Percentiles rank a stretch among this genome's conserved stretches.
Conservation (phyloP, 2,888 invertebrate genomes). For the Sarcophaga subvicina region DNA sequence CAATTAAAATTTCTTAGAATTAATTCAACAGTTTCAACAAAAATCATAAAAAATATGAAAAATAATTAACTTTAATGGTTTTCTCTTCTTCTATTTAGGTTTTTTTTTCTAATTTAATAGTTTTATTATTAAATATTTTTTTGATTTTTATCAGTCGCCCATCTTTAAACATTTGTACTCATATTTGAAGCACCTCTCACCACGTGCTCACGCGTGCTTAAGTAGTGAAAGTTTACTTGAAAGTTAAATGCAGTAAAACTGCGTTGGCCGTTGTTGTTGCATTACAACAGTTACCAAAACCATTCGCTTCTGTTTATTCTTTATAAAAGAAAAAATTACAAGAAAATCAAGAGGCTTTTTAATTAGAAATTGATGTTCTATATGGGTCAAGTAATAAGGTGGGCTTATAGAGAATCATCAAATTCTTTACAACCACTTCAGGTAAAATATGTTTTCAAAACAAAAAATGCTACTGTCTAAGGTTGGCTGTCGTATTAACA, state of each 20-base stretch:
- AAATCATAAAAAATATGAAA: neutral
- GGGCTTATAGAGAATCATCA: slow-evolving; percentile 1
- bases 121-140: slow-evolving; percentile 21
- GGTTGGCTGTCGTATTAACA: neutral
- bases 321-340: neutral
- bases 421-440: neutral
- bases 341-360: neutral
- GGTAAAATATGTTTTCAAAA: no score
- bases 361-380: slow-evolving; percentile 34
- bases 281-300: slow-evolving; percentile 34
- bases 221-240: slow-evolving; percentile 57
- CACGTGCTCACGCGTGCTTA: slow-evolving; percentile 64
- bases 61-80: slow-evolving; percentile 39
- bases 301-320: neutral
- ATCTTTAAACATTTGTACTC: neutral
- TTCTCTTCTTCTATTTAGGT: neutral
- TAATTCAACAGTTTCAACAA: neutral
- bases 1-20: slow-evolving; percentile 46
- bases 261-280: neutral
- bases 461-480: neutral
- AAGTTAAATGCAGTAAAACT: neutral
- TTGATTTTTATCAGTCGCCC: neutral
- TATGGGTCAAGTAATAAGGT: slow-evolving; percentile 35
- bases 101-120: neutral
- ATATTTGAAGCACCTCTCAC: slow-evolving; percentile 20